A percentile compares a stretch with the other conserved stretches of the same genome.
Conservation (phyloP, 1,140 invertebrate species). For the Pteromalus puparum region DNA sequence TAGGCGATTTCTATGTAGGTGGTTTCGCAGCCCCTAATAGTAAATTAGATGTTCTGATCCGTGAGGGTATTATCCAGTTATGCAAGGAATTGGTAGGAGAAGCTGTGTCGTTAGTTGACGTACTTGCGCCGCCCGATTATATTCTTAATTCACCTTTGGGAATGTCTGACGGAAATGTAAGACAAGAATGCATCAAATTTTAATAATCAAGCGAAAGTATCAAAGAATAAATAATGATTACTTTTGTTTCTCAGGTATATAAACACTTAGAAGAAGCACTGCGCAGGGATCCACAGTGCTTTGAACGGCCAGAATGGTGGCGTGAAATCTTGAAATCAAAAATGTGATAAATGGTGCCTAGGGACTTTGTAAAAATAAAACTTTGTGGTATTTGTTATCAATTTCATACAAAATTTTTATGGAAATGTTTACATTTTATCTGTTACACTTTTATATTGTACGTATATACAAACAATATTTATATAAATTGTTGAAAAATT, state of each 20-base stretch:
- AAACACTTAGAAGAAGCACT: constrained; percentile 87
- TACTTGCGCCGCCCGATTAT: constrained; percentile 91
- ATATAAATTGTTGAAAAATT: background rate
- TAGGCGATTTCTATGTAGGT: constrained; percentile 86
- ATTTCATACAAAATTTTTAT: constrained; percentile 39
- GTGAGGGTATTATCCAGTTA: constrained; percentile 80
- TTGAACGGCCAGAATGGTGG: constrained; percentile 88
- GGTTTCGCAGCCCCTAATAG: constrained; percentile 75
- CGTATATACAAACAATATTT: constrained; percentile 10
- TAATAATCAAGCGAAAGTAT: background rate
- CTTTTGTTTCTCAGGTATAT: constrained; percentile 80
- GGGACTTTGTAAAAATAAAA: constrained; percentile 11
- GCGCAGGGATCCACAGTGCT: constrained; percentile 81
- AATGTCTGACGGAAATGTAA: constrained; percentile 87
- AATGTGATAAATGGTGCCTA: constrained; percentile 60
- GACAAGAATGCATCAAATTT: background rate
- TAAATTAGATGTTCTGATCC: constrained; percentile 76
- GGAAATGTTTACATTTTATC: constrained; percentile 12
- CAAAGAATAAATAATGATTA: background rate
- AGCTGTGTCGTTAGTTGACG: constrained; percentile 87
- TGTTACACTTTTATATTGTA: constrained; percentile 23
- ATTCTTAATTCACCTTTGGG: constrained; percentile 91
- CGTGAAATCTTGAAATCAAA: constrained; percentile 78
- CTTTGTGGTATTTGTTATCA: constrained; percentile 26
- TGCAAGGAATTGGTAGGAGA: constrained; percentile 85